Evolutionary conservation across 2,113 vertebrate genomes (phyloP).

Genomic region (Tonatia bakeri): DNA sequence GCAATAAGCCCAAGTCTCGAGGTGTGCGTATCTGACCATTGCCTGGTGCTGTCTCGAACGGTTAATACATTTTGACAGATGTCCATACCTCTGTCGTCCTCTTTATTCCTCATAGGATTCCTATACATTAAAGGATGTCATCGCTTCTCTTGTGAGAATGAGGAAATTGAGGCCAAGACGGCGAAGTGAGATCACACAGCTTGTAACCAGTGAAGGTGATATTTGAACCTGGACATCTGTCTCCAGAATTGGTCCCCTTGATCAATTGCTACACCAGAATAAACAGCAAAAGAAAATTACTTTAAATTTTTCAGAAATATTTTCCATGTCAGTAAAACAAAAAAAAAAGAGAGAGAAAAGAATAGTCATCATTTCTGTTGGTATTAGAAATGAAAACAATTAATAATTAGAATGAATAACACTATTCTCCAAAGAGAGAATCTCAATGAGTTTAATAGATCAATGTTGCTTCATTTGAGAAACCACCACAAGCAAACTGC

Average conservation of each 20-base stretch:
- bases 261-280: not conserved
- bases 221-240: not conserved
- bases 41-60: not conserved
- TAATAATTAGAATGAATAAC: not conserved
- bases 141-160: not conserved
- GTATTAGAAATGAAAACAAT: not conserved
- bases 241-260: no score
- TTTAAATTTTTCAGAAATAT: not conserved
- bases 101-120: not conserved
- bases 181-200: not conserved
- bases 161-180: not conserved
- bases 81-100: not conserved
- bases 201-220: not conserved
- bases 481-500: not conserved
- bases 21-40: not conserved
- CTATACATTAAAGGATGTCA: not conserved
- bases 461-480: not conserved
- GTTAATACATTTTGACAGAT: not conserved
- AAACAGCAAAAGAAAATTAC: not conserved
- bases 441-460: rapidly evolving
- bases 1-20: not conserved
- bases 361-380: not conserved
- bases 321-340: not conserved
- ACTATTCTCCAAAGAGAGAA: not conserved
- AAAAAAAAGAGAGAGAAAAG: not conserved